Conservation (phyloP, 2,888 invertebrate species). For the Cactoblastis cactorum region DNA sequence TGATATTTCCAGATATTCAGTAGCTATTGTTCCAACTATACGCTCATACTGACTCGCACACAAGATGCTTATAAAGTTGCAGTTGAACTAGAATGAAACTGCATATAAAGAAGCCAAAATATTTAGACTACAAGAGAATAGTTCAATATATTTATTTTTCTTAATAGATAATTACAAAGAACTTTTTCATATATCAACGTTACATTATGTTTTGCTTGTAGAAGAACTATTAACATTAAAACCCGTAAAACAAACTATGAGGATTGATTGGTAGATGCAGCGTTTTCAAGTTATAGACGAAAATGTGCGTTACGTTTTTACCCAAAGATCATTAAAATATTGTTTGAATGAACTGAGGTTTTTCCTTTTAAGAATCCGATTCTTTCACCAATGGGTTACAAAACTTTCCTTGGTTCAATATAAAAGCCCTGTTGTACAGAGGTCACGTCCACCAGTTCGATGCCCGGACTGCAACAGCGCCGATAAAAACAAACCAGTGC, state of each 20-base stretch:
- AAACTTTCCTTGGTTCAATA: constrained; percentile 42
- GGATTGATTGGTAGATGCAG: too few species aligned
- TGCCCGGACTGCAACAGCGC: constrained; percentile 32
- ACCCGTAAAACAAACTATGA: too few species aligned
- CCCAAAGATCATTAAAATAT: too few species aligned
- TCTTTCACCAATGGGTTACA: not conserved
- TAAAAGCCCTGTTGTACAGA: constrained; percentile 57
- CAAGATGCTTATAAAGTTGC: constrained; percentile 28
- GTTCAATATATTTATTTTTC: not conserved
- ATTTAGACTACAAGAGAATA: not conserved
- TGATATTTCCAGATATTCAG: not conserved
- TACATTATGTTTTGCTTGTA: too few species aligned
- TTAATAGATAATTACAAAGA: too few species aligned
- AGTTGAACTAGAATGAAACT: constrained; percentile 41
- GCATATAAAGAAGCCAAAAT: constrained; percentile 23
- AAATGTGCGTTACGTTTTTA: too few species aligned
- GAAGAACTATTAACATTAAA: too few species aligned
- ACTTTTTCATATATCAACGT: too few species aligned
- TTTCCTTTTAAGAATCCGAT: too few species aligned
- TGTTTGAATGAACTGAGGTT: too few species aligned
- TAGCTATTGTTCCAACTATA: not conserved
- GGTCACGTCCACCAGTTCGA: constrained; percentile 66
- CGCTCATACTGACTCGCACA: not conserved
- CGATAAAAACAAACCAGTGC: constrained; percentile 20
- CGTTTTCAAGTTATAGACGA: too few species aligned